Evolutionary conservation across 2,888 invertebrate species (phyloP).

Genomic region (Lacanobia oleracea): DNA sequence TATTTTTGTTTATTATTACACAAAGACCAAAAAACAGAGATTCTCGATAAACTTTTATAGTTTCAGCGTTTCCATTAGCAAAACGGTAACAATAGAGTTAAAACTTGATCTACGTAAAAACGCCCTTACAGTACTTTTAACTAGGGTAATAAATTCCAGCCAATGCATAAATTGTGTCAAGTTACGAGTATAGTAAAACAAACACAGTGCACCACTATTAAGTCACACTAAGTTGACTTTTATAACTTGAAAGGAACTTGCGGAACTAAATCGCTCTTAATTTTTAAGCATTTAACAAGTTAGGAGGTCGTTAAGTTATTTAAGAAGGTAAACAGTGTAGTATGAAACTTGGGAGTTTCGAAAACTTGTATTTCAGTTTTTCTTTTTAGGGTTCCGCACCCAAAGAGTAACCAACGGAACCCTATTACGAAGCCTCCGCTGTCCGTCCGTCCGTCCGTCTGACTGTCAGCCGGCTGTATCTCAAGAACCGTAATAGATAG

Average conservation of each 20-base stretch:
- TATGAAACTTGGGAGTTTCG: not conserved
- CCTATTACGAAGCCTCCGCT: no score
- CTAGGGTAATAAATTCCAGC: conserved; percentile 18
- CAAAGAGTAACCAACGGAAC: no score
- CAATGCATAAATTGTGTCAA: conserved; percentile 24
- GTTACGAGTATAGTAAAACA: conserved; percentile 22
- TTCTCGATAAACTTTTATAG: not conserved
- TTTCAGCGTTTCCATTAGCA: not conserved
- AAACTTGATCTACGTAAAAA: conserved; percentile 5
- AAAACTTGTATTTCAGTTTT: not conserved
- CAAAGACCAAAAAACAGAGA: not conserved
- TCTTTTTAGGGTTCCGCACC: no score
- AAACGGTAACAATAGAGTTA: not conserved
- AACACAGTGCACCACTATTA: conserved; percentile 24
- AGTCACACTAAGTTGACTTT: conserved; percentile 42
- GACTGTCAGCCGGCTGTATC: no score
- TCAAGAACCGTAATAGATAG: no score
- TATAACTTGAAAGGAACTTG: conserved; percentile 30
- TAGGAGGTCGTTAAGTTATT: conserved; percentile 17
- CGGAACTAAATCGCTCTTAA: conserved; percentile 23
- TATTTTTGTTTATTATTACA: not conserved
- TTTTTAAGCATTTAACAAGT: conserved; percentile 41
- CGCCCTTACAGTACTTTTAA: not conserved
- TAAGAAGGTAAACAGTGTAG: conserved; percentile 24
- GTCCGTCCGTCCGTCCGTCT: no score